These are phyloP conservation scores for Papilio dardanus DNA, from an alignment of 1,140 invertebrate genomes.

Conservation along the genomic window DNA sequence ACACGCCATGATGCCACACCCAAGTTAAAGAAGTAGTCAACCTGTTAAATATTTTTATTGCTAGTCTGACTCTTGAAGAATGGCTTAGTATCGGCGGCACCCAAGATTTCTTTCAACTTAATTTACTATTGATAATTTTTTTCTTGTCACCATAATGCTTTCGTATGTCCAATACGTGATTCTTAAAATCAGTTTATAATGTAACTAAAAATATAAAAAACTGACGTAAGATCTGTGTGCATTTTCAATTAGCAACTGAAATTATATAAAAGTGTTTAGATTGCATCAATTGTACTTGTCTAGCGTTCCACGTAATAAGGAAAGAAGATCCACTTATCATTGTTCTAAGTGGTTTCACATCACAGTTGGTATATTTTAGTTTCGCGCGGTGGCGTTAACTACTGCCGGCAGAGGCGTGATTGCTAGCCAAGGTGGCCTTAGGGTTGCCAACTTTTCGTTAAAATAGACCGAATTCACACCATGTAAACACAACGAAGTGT, in stretches of 20 bases:
- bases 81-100: too few species aligned
- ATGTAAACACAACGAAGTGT: neutral
- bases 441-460: neutral
- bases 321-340: slow-evolving; percentile 25
- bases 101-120: neutral
- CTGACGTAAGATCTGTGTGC: neutral
- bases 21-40: neutral
- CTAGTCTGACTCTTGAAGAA: too few species aligned
- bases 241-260: slow-evolving; percentile 15
- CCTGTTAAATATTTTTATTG: neutral
- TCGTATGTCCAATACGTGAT: neutral
- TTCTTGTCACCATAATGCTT: neutral
- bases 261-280: slow-evolving; percentile 21
- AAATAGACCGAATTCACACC: neutral
- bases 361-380: slow-evolving; percentile 17
- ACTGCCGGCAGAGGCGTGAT: slow-evolving; percentile 19
- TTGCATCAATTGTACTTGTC: neutral
- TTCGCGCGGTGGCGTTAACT: neutral
- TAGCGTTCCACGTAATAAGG: slow-evolving; percentile 18
- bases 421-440: neutral
- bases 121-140: neutral
- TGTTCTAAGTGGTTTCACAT: slow-evolving; percentile 24
- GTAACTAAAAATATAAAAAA: neutral
- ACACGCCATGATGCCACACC: neutral
- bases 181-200: neutral